Base-by-base conservation (phyloP, 2,113 vertebrate species). In the pig (Sus scrofa) region DNA sequence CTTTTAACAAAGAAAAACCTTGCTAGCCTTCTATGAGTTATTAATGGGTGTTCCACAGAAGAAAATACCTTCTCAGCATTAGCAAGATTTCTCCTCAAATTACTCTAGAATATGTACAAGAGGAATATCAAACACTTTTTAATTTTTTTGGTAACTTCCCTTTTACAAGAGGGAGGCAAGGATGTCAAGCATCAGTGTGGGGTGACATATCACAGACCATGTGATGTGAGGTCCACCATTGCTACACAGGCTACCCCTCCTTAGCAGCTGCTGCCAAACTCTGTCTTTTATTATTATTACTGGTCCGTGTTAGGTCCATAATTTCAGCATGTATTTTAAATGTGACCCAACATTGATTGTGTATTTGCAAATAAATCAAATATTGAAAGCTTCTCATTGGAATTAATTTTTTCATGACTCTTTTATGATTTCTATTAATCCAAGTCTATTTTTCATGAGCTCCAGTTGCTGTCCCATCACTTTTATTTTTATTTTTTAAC, bases 361-460 rank as follows among this genome's bases (percentile, higher is more conserved):
- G 39, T 78, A 93, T 87, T 50, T 74, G 22, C 16, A 6, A 26
- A 78, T 16, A 50, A 63, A 93, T 73, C 50, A 91, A 78, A 74
- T 74, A 56, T 44, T 50, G 15, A 44, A 73, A 39, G 58, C 65
- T 88, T 97, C 82, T 88, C 83, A 91, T 14, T 68, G 19, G 3
- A 68, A 62, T 52, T 62, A 34, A 37, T 39, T 78, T 95, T 88
- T 93, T 75, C n/a, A 63, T 63, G 16, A 81, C 16, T 73, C n/a
- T 89, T 84, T 84, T 75, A 60, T 30, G 34, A 65, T 82, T 87
- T 87, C 27, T 52, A 3, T 91, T 88, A 60, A 71, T 44, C 30
- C 44, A 85, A 81, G 7, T 26, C 77, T 95, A n/a, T 94, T 96
- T 94, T 37, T 87, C 50, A 54, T n/a, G 75, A 91, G n/a, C 2